phyloP scores from a whole-genome alignment of 2,888 invertebrate species.

The Helobdella robusta region DNA sequence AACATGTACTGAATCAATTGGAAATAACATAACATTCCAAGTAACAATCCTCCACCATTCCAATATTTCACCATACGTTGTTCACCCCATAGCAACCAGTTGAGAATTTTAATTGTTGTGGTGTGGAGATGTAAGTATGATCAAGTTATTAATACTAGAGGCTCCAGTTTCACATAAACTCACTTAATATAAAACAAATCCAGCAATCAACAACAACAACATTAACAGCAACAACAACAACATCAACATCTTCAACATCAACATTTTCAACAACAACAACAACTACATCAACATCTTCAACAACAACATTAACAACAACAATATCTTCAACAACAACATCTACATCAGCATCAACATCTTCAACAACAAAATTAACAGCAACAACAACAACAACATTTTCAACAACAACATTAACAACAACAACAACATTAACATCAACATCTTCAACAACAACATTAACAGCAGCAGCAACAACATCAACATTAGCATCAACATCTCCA shows the following conservation, averaged over 20 bases:
- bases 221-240: conserved; percentile 18
- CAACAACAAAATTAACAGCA: not conserved
- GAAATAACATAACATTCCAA: no score
- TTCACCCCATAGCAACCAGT: no score
- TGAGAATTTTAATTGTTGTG: no score
- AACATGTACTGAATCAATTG: no score
- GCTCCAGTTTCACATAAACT: not conserved
- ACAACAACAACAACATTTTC: not conserved
- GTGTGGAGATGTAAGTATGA: no score
- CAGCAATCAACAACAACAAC: conserved; percentile 21
- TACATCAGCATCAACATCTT: not conserved
- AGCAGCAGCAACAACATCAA: not conserved
- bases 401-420: not conserved
- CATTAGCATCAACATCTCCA: not conserved
- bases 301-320: conserved; percentile 28
- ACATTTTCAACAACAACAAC: conserved; percentile 28
- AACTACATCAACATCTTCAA: conserved; percentile 28
- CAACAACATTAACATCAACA: not conserved
- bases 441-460: not conserved
- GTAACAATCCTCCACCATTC: no score
- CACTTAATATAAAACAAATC: not conserved
- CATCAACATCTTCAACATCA: conserved; percentile 30
- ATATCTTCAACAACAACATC: conserved; percentile 20
- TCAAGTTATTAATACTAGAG: no score
- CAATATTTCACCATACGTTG: no score